Conservation (phyloP, 2,797 vertebrate genomes). For the Pelochelys cantorii region DNA sequence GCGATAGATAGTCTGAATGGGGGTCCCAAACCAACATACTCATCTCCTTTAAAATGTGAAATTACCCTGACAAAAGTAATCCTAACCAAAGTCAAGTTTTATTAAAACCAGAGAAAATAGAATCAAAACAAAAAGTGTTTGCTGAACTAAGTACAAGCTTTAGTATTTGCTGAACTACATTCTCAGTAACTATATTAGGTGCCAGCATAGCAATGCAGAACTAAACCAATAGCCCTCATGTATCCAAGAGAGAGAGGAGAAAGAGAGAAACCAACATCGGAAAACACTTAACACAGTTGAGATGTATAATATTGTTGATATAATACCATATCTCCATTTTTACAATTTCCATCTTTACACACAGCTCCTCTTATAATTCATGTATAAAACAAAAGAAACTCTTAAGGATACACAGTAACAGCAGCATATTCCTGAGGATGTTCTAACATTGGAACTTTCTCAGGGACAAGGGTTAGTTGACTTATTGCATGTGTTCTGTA, state of each 20-base stretch:
- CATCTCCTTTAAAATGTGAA: conserved; percentile 48
- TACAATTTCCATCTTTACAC: not conserved
- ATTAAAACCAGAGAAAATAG: conserved; percentile 56
- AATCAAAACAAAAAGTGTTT: conserved; percentile 55
- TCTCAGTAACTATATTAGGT: not conserved
- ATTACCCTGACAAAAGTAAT: conserved; percentile 57
- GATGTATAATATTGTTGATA: not conserved
- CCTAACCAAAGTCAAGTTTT: conserved; percentile 60
- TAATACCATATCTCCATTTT: not conserved
- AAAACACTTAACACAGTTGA: not conserved
- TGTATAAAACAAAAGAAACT: not conserved
- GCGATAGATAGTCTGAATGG: too few relatives aligned
- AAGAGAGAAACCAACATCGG: not conserved
- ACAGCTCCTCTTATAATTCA: not conserved
- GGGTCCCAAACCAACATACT: not conserved
- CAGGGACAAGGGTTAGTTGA: not conserved
- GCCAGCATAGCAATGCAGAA: not conserved
- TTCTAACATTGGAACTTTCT: not conserved
- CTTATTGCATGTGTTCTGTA: not conserved
- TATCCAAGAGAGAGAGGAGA: not conserved
- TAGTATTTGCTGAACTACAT: conserved; percentile 36
- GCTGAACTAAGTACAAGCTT: conserved; percentile 30
- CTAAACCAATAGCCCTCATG: not conserved
- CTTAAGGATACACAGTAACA: not conserved
- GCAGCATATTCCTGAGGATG: not conserved